Evolutionary conservation across 2,888 invertebrate species (phyloP).

Genomic region (Thyatira batis): DNA sequence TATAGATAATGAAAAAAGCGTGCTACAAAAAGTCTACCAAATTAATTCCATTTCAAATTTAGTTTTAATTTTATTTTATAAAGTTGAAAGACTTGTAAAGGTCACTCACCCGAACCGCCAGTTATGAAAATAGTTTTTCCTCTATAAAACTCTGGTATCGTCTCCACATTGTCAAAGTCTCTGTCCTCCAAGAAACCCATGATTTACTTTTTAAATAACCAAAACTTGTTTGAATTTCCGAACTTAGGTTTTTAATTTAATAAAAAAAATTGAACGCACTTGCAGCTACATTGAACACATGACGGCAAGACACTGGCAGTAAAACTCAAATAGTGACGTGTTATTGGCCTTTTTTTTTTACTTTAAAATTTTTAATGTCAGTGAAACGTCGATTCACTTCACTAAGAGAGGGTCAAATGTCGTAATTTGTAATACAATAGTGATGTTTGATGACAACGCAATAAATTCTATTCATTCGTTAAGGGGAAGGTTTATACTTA

Average conservation of each 20-base stretch:
- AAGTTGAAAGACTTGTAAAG: background rate
- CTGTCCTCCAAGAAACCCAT: constrained; percentile 62
- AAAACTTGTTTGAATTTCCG: background rate
- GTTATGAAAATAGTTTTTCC: constrained; percentile 90
- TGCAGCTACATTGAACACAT: background rate
- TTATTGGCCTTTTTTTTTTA: background rate
- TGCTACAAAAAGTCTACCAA: too few species aligned
- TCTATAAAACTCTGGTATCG: constrained; percentile 85
- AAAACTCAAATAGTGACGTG: background rate
- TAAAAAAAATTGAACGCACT: background rate
- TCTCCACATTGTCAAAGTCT: constrained; percentile 40
- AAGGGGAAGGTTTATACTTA: background rate
- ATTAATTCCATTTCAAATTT: too few species aligned
- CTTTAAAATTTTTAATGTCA: background rate
- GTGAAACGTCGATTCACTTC: background rate
- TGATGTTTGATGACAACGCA: background rate
- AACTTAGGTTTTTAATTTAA: background rate
- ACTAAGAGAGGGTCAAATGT: background rate
- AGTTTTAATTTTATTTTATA: too few species aligned
- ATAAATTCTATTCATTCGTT: too few species aligned
- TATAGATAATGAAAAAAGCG: too few species aligned
- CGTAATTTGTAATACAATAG: background rate
- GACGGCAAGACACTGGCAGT: background rate
- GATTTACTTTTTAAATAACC: background rate
- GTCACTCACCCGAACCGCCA: constrained; percentile 85